Conservation (phyloP, 1,140 invertebrate genomes). For the Drosophila orena region DNA sequence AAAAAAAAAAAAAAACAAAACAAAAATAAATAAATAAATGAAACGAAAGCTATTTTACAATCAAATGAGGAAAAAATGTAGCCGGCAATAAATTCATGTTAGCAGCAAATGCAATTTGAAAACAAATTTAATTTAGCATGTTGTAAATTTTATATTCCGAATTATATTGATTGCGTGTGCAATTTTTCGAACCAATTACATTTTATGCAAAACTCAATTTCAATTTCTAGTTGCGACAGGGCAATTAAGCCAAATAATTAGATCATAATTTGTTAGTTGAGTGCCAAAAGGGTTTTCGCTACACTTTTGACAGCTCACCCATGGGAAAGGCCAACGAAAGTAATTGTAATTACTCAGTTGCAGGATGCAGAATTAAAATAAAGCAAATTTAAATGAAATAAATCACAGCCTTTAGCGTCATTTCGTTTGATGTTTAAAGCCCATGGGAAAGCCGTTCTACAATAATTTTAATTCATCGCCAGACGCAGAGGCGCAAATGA, state of each 20-base stretch:
- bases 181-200: conserved; percentile 19
- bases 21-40: neutral
- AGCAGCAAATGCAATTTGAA: conserved; percentile 46
- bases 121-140: conserved; percentile 37
- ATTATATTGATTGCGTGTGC: conserved; percentile 26
- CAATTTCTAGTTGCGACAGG: conserved; percentile 33
- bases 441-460: conserved; percentile 18
- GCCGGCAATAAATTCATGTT: conserved; percentile 36
- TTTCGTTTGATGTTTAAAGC: conserved; percentile 29
- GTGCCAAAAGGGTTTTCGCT: conserved; percentile 12
- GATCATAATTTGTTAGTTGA: conserved; percentile 41
- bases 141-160: conserved; percentile 23
- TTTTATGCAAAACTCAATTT: conserved; percentile 38
- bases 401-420: conserved; percentile 17
- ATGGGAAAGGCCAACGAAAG: conserved; percentile 2
- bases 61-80: conserved; percentile 34
- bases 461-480: conserved; percentile 66
- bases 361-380: conserved; percentile 11
- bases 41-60: conserved; percentile 28
- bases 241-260: conserved; percentile 41
- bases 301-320: conserved; percentile 30
- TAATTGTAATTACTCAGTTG: conserved; percentile 30
- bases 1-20: conserved; percentile 8
- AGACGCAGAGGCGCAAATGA: conserved; percentile 44
- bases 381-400: conserved; percentile 29